Percentiles rank a stretch among this genome's conserved stretches.
Evolutionary conservation across 2,888 invertebrate species (phyloP).

Genomic region (Troglohyphantes excavatus): DNA sequence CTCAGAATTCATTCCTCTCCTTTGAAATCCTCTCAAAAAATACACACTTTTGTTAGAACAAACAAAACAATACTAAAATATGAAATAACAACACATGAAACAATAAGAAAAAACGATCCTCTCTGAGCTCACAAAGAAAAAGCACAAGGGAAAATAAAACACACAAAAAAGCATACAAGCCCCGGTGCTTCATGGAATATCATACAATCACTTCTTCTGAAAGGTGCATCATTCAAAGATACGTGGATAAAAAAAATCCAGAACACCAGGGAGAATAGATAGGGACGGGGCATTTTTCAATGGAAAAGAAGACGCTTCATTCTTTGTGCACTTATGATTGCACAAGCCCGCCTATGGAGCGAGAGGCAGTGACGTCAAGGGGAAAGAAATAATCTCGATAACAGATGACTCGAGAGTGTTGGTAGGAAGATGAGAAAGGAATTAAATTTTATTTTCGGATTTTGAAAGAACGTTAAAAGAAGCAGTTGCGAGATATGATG

Average conservation of each 20-base stretch:
- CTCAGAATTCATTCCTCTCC: no score
- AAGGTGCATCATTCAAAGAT: conserved; percentile 56
- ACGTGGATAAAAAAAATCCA: neutral
- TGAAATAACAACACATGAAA: neutral
- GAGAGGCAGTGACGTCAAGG: neutral
- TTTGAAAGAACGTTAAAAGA: neutral
- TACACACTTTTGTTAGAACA: neutral
- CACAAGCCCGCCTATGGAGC: neutral
- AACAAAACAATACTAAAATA: neutral
- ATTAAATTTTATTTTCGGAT: neutral
- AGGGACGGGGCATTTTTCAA: neutral
- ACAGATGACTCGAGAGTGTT: neutral
- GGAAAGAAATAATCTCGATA: neutral
- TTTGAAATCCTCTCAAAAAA: no score
- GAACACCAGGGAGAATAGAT: conserved; percentile 6
- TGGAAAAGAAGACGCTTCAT: neutral
- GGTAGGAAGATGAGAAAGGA: neutral
- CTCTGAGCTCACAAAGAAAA: neutral
- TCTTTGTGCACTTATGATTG: conserved; percentile 1
- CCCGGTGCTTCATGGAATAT: conserved; percentile 30
- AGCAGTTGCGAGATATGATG: no score
- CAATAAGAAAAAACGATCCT: neutral
- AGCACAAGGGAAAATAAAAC: neutral
- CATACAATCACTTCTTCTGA: conserved; percentile 56
- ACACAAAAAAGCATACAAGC: conserved; percentile 4